Evolutionary conservation across 2,888 invertebrate species (phyloP).

Genomic region (Mesorhabditis belari): DNA sequence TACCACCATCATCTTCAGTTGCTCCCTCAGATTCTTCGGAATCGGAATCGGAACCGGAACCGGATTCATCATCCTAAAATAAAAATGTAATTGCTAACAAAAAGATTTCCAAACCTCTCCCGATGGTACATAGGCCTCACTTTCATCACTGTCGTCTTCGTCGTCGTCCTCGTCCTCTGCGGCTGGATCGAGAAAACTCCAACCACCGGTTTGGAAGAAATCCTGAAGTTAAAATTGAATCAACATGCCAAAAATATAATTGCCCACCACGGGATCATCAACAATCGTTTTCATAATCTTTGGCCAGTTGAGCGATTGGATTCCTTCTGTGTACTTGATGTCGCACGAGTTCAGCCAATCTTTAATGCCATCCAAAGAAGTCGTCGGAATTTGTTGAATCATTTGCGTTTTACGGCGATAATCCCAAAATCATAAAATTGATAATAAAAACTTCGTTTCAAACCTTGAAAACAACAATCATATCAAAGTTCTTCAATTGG

Average conservation of each 20-base stretch:
- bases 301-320: conserved; percentile 96
- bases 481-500: conserved; percentile 97
- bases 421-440: too few relatives aligned
- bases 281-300: conserved; percentile 99
- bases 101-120: too few relatives aligned
- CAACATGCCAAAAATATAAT: too few relatives aligned
- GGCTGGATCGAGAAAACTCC: conserved; percentile 80
- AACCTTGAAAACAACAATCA: too few relatives aligned
- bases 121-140: too few relatives aligned
- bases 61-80: too few relatives aligned
- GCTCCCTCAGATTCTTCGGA: conserved; percentile 17
- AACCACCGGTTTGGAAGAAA: conserved; percentile 96
- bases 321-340: conserved; percentile 92
- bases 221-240: conserved; percentile 60
- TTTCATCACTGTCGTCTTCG: too few relatives aligned
- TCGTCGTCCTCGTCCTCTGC: conserved; percentile 52
- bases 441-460: too few relatives aligned
- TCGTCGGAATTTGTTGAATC: conserved; percentile 99
- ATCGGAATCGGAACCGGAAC: too few relatives aligned
- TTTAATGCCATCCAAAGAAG: conserved; percentile 95
- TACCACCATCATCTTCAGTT: conserved; percentile 19
- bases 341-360: conserved; percentile 69
- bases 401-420: too few relatives aligned
- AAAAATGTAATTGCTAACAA: too few relatives aligned
- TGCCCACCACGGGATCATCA: conserved; percentile 79